Percentiles rank a stretch among this genome's conserved stretches.
Conservation (phyloP, 2,797 vertebrate genomes). For the Rhinella marina region DNA sequence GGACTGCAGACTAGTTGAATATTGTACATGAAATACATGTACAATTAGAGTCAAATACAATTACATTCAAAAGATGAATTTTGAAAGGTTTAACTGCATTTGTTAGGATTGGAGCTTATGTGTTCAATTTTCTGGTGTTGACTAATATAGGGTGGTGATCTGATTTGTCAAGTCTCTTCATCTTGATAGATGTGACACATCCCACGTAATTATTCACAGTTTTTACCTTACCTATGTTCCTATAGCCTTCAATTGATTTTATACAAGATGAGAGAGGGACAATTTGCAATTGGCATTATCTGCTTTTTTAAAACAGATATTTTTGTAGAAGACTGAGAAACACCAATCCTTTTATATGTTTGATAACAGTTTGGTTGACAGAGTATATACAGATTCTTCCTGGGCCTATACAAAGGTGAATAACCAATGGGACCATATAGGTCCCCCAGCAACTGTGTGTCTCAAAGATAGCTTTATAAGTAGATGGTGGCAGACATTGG, state of each 20-base stretch:
- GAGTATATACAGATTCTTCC: not conserved
- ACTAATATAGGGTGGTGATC: not conserved
- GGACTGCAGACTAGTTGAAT: not conserved
- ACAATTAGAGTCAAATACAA: conserved; percentile 31
- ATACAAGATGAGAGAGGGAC: not conserved
- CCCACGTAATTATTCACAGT: not conserved
- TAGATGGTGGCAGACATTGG: too few species aligned
- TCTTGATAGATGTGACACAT: conserved; percentile 32
- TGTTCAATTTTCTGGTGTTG: conserved; percentile 20
- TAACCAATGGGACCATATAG: too few species aligned
- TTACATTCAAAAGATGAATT: not conserved
- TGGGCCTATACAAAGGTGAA: not conserved
- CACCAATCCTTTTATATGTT: not conserved
- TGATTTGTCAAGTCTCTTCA: conserved; percentile 7
- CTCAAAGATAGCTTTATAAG: too few species aligned
- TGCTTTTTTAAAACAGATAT: not conserved
- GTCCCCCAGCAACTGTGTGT: too few species aligned
- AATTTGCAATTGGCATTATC: not conserved
- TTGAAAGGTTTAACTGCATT: conserved; percentile 3
- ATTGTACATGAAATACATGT: not conserved
- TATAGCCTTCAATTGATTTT: not conserved
- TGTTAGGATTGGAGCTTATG: not conserved
- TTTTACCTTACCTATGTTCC: conserved; percentile 2
- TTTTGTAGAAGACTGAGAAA: not conserved
- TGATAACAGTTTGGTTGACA: not conserved